Percentiles rank a stretch among this genome's conserved stretches.
Evolutionary conservation across 2,888 invertebrate genomes (phyloP).

Genomic region (Lycocerus yunnanus): DNA sequence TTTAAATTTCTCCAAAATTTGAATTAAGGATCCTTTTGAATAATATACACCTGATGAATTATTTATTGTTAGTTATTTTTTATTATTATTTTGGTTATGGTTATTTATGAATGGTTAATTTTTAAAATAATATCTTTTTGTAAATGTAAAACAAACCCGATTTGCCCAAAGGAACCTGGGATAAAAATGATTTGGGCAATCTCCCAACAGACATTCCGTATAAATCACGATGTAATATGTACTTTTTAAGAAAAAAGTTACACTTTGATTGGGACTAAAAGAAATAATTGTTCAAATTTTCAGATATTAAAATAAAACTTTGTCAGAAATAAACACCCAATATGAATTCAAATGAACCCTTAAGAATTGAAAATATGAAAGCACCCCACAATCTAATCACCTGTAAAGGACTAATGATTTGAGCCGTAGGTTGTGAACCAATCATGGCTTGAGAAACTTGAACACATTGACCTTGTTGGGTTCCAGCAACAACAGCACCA

Average conservation of each 20-base stretch:
- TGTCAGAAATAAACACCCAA: not conserved
- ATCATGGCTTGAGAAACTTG: constrained; percentile 74
- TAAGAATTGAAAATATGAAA: not conserved
- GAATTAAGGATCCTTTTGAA: not conserved
- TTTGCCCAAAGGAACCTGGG: not conserved
- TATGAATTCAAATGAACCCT: constrained; percentile 16
- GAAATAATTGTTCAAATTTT: no score
- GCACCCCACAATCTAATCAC: constrained; percentile 51
- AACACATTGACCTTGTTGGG: constrained; percentile 71
- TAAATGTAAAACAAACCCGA: not conserved
- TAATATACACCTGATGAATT: not conserved
- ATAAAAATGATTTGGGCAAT: not conserved
- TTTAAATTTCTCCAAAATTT: not conserved
- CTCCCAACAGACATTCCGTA: not conserved
- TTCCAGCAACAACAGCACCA: constrained; percentile 52
- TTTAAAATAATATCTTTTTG: not conserved
- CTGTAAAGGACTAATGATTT: constrained; percentile 75
- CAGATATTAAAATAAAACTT: no score
- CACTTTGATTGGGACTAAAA: no score
- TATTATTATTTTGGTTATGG: no score
- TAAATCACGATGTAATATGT: no score
- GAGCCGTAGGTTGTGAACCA: constrained; percentile 68
- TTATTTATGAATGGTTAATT: no score
- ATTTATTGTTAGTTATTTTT: not conserved
- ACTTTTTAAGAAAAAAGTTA: no score